Evolutionary conservation across 1,140 invertebrate genomes (phyloP).

Genomic region (Hesperophylax magnus): DNA sequence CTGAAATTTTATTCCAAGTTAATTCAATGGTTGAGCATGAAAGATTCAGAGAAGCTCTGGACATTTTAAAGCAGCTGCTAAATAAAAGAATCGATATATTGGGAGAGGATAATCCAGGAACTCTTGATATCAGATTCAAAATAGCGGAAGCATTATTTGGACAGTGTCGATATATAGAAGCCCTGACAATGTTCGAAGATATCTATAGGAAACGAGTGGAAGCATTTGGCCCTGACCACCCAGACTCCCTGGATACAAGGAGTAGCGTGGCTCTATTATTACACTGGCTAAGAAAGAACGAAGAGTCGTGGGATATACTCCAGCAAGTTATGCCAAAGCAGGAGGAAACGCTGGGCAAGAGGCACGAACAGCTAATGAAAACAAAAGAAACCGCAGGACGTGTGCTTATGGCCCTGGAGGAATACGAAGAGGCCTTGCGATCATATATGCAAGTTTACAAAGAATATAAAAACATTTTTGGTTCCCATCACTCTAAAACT

Average conservation of each 20-base stretch:
- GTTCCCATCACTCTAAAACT: background rate
- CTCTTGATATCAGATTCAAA: background rate
- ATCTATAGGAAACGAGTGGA: background rate
- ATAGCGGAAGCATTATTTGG: background rate
- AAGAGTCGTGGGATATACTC: background rate
- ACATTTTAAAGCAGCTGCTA: background rate
- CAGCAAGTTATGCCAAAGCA: background rate
- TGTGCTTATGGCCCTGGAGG: background rate
- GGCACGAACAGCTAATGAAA: background rate
- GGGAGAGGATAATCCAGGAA: background rate
- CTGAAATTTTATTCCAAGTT: background rate
- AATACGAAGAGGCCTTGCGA: background rate
- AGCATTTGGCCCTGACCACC: background rate
- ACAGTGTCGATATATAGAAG: slow-evolving; percentile 9
- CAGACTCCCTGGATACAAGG: too few relatives aligned
- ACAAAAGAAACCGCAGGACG: background rate
- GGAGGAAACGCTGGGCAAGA: background rate
- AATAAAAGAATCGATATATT: slow-evolving; percentile 8
- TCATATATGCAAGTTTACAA: background rate
- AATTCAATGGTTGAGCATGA: background rate
- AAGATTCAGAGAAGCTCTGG: background rate
- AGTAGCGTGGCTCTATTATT: background rate
- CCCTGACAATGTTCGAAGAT: background rate
- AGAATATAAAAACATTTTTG: background rate
- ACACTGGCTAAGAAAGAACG: background rate